Conservation (phyloP, 2,888 invertebrate species). For the Penaeus monodon region DNA sequence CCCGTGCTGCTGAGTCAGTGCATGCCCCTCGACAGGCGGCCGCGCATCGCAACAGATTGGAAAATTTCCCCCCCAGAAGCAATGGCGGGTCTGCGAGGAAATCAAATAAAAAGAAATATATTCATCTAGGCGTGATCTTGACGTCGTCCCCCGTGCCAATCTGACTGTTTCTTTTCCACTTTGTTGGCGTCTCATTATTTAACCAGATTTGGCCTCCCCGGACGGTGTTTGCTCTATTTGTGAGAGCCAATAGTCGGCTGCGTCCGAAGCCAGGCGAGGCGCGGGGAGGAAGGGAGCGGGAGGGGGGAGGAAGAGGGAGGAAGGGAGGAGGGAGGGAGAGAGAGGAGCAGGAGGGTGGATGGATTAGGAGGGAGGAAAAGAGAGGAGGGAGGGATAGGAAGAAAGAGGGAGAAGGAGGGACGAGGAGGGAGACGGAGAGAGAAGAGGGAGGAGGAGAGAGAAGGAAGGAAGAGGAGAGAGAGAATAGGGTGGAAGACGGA, state of each 20-base stretch:
- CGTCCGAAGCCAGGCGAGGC: conserved; percentile 34
- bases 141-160: conserved; percentile 43
- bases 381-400: neutral
- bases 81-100: neutral
- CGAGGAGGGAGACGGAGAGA: neutral
- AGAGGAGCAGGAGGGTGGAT: too few species aligned
- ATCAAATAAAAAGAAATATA: neutral
- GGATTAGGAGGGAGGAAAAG: too few species aligned
- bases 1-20: too few species aligned
- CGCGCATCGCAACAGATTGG: too few species aligned
- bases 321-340: neutral
- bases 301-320: neutral
- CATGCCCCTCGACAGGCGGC: too few species aligned
- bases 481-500: neutral
- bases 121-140: conserved; percentile 34
- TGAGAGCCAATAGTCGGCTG: conserved; percentile 51
- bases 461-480: too few species aligned
- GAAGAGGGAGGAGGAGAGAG: too few species aligned
- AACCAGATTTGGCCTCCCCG: conserved; percentile 58
- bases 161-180: conserved; percentile 58
- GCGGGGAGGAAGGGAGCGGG: neutral
- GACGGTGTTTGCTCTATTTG: conserved; percentile 57
- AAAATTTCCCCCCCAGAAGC: too few species aligned
- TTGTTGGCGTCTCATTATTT: conserved; percentile 60
- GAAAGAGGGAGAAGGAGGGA: neutral